Base-by-base conservation (phyloP, 2,888 invertebrate genomes). In the Cerastis rubricosa region DNA sequence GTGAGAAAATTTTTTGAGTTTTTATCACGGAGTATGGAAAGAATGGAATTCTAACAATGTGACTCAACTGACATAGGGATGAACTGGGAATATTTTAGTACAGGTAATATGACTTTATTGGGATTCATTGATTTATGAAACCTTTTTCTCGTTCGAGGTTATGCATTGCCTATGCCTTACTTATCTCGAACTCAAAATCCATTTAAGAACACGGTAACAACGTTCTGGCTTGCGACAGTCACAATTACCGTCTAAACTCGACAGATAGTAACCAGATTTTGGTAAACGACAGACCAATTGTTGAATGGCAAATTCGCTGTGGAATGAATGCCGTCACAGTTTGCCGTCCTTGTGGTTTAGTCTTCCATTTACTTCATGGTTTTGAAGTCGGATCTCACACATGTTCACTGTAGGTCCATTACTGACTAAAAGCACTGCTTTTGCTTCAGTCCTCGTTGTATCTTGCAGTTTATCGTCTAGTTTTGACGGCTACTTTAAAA, bases 371-470 rank as follows among this genome's bases (percentile, higher is more conserved):
- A 54, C 43, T 72, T 63, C 49, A 49, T 49, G 14, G n/a, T 57
- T 49, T 61, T 51, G n/a, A n/a, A 65, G 47, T 17, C 35, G 25
- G 25, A 78, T 74, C 72, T 61, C 67, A 80, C 75, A 72, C 66
- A 74, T 65, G 40, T 47, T 69, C 57, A 65, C 66, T 72, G 65
- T 76, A 63, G 78, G 81, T 85, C 86, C 85, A 87, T 86, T 86
- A 89, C 79, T 69, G 70, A 71, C 80, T 89, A 87, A 85, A 83
- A 85, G 89, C 86, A 65, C 74, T 83, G 75, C 74, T 83, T 87
- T 81, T 85, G 70, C 35, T 35, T 35, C 35, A 35, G 35, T 35
- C 35, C 35, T 35, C 35, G 35, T 35, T 35, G 35, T 35, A 35
- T 35, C 35, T 35, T 35, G 35, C 35, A 35, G 35, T 35, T 74